Base-by-base conservation (phyloP, 2,888 invertebrate genomes). In the Sphaeridia pumilis region DNA sequence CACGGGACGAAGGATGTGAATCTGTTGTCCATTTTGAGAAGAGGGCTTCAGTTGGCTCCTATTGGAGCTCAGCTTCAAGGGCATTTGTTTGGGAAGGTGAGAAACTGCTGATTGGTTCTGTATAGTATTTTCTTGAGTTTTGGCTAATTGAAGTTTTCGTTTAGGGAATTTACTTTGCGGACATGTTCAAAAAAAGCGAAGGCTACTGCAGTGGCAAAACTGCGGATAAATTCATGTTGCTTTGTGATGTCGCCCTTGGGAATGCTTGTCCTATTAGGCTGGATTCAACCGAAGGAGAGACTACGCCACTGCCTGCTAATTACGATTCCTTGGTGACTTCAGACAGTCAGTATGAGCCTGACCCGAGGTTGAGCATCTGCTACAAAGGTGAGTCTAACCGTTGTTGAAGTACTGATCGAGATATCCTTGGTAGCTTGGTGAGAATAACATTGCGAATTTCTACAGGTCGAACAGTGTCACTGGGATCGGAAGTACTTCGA, bases 1-100 rank as follows among this genome's bases (percentile, higher is more conserved):
- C 76, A 76, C 64, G 75, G 76, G 53, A 75, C 73, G 34, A 67
- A 67, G 27, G 67, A 70, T 21, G 68, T 69, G 17, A 75, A 76
- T 63, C 61, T 76, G 38, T 66, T 76, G 42, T 71, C 73, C 52
- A 75, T 76, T 57, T 66, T 76, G 17, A 67, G 67, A 43, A 64
- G 69, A 28, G 76, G 76, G 14, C 69, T 76, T 26, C 68, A 73
- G 35, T 67, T 73, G 2, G 69, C 74, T 21, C 75, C 75, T 1
- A 65, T 70, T 5, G 71, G 70, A 48, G 70, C 70, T 2, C 66
- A 68, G 3, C 66, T 68, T 10, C 69, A 69, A 46, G 75, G 74
- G 21, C 67, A 69, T 49, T 46, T 61, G 12, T 64, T 62, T 60
- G 67, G 68, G 10, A 68, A 74, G 71, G 75, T 61, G 42, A 26